Conservation (phyloP, 2,888 invertebrate genomes). For the Hedya salicella region DNA sequence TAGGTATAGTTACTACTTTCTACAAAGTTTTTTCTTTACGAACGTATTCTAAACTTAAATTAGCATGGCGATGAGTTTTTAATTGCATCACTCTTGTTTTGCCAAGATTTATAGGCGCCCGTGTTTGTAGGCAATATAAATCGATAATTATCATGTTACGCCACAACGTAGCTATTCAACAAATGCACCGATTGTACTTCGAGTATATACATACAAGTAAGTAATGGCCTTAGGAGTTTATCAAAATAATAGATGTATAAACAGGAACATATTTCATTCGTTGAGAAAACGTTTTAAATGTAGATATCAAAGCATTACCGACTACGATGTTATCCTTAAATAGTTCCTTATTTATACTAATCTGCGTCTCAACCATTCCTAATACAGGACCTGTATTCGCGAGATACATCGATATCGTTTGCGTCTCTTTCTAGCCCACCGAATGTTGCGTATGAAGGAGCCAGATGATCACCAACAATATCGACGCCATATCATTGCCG, state of each 20-base stretch:
- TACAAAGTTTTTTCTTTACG: no score
- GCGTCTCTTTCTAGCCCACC: not conserved
- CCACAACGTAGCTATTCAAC: not conserved
- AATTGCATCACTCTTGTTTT: not conserved
- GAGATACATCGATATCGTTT: not conserved
- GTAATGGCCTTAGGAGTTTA: no score
- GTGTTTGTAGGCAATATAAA: constrained; percentile 13
- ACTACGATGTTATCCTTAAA: not conserved
- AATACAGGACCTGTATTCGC: not conserved
- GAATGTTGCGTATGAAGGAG: not conserved
- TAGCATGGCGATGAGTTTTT: not conserved
- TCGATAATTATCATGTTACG: not conserved
- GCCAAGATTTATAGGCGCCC: not conserved
- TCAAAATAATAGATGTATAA: no score
- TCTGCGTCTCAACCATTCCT: not conserved
- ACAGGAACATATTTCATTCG: no score
- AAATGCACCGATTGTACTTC: no score
- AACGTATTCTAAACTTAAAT: not conserved
- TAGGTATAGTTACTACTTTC: no score
- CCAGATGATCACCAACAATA: not conserved
- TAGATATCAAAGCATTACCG: not conserved
- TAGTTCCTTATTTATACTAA: not conserved
- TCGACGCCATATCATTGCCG: not conserved
- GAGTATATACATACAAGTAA: no score
- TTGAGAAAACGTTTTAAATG: not conserved